A percentile compares a stretch with the other conserved stretches of the same genome.
Conservation (phyloP, 1,140 invertebrate species). For the Ericerus pela region DNA sequence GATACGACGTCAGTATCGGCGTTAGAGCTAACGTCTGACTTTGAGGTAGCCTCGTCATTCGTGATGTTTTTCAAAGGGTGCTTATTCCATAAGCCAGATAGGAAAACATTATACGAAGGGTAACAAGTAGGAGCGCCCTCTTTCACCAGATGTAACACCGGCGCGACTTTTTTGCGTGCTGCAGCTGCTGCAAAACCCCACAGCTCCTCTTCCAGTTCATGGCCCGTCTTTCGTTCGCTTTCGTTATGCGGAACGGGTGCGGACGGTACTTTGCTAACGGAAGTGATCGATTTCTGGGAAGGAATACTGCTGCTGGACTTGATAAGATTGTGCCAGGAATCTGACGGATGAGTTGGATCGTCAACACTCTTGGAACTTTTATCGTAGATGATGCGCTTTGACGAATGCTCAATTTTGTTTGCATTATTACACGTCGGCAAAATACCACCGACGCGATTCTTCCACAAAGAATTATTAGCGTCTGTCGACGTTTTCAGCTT, state of each 20-base stretch:
- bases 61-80: neutral
- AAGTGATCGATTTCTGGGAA: constrained; percentile 16
- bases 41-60: neutral
- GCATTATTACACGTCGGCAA: neutral
- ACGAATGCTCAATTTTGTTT: neutral
- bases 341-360: neutral
- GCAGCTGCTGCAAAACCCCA: constrained; percentile 65
- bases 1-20: neutral
- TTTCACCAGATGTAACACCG: constrained; percentile 6
- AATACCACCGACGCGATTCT: neutral
- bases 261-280: neutral
- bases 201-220: constrained; percentile 35
- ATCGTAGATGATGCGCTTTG: neutral
- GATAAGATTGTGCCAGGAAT: neutral
- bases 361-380: neutral
- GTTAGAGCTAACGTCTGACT: neutral
- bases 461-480: neutral
- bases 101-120: neutral
- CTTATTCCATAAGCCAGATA: neutral
- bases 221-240: neutral
- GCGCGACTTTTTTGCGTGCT: constrained; percentile 19
- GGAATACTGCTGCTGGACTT: constrained; percentile 20
- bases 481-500: neutral
- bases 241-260: neutral
- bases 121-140: constrained; percentile 10